Base-by-base conservation (phyloP, 2,888 invertebrate species). In the Amiota minor region DNA sequence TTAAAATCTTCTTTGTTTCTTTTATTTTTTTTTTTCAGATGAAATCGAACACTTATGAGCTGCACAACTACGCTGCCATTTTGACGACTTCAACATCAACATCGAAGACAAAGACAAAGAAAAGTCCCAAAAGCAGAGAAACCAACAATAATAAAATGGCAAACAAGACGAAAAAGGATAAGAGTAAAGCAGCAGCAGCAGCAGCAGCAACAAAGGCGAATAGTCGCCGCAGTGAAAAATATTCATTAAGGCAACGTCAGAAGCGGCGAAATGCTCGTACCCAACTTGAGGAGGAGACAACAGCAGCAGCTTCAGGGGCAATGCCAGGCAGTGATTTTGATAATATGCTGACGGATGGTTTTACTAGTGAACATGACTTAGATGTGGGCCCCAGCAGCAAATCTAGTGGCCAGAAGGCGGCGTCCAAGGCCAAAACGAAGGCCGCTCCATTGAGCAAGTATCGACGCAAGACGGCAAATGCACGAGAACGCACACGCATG, bases 391-490 rank as follows among this genome's bases (percentile, higher is more conserved):
- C 62, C 46, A 18, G 72, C 47, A 55, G 46, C 67, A 18, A 45
- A 56, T n/a, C 64, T 12, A 71, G 68, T 50, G 65, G 35, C 23
- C 47, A 75, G 47, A 75, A 56, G 23, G 47, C 9, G 9, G 3
- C 73, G 47, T 74, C 79, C 14, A 89, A 89, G 76, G 90, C 92
- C 76, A 93, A 93, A 85, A 91, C 93, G 80, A 91, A 93, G 87
- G 92, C 94, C 45, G 93, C 94, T 72, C 94, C 95, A 14, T 91
- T 97, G 80, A 96, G 96, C 91, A 97, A 97, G 89, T 97, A 97
- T 90, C 91, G 97, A 45, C 92, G 97, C 81, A 95, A 96, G 91
- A 96, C 96, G 0, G 97, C 97, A 14, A 97, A 97, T 90, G 96
- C 96, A 0, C 90, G 97, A 47, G 97, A 97, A 86, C 90, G 97